phyloP scores from a whole-genome alignment of 2,113 vertebrate genomes.

The Ictalurus punctatus region DNA sequence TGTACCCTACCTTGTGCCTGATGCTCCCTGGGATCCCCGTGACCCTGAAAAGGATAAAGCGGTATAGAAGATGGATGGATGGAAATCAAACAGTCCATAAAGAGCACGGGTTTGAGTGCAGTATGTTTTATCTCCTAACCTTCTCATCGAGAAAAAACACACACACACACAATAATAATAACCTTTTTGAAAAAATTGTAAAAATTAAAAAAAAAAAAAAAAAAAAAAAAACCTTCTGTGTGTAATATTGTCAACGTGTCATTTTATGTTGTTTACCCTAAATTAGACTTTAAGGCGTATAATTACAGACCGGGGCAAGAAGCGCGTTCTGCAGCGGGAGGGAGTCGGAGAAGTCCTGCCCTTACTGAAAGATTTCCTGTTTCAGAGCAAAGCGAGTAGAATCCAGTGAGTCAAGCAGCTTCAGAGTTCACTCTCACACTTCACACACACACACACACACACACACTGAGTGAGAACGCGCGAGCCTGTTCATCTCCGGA shows the following conservation, averaged over 20 bases:
- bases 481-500: background rate
- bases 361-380: constrained; percentile 62
- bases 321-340: constrained; percentile 32
- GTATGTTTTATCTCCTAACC: background rate
- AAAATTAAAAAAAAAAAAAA: background rate
- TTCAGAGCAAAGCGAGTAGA: constrained; percentile 42
- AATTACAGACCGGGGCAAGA: constrained; percentile 48
- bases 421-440: background rate
- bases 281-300: constrained; percentile 54
- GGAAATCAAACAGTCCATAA: background rate
- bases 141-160: background rate
- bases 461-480: background rate
- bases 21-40: no score
- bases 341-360: constrained; percentile 58
- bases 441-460: background rate
- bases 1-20: no score
- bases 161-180: no score
- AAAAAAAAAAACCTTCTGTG: background rate
- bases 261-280: constrained; percentile 51
- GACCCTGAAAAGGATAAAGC: no score
- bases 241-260: constrained; percentile 49
- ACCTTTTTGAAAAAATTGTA: background rate
- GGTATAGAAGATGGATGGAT: no score
- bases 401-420: constrained; percentile 41
- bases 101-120: background rate